These are phyloP conservation scores for Pollenia amentaria DNA, from an alignment of 2,888 invertebrate species.

Conservation along the genomic window DNA sequence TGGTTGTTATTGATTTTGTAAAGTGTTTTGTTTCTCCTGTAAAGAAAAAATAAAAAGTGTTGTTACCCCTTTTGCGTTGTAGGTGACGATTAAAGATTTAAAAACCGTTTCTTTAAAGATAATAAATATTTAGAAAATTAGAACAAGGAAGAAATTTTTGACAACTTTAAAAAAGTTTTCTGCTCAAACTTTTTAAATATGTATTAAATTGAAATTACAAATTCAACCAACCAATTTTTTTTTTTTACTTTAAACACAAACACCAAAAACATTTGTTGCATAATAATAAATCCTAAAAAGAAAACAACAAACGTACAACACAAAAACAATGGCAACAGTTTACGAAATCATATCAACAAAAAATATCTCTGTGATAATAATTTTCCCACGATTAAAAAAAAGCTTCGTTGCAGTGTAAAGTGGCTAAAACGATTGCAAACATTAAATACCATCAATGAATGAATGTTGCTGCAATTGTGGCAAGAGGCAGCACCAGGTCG, in stretches of 20 bases:
- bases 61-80: no score
- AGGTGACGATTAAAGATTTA: no score
- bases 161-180: no score
- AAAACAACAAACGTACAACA: not conserved
- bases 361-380: slow-evolving; percentile 52
- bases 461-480: slow-evolving; percentile 60
- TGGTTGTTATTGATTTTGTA: no score
- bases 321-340: not conserved
- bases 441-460: slow-evolving; percentile 57
- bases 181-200: not conserved
- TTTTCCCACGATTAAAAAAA: slow-evolving; percentile 70
- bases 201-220: not conserved
- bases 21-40: no score
- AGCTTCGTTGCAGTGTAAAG: slow-evolving; percentile 39
- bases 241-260: not conserved
- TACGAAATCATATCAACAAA: not conserved
- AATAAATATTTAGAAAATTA: no score
- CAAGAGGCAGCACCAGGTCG: slow-evolving; percentile 13
- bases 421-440: slow-evolving; percentile 63
- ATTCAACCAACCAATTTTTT: slow-evolving; percentile 10
- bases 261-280: slow-evolving; percentile 1
- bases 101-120: no score
- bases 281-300: not conserved
- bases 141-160: no score
- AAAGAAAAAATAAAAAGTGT: no score